These are phyloP conservation scores for Poecilia latipinna DNA, from an alignment of 2,113 vertebrate species.

Conservation along the genomic window DNA sequence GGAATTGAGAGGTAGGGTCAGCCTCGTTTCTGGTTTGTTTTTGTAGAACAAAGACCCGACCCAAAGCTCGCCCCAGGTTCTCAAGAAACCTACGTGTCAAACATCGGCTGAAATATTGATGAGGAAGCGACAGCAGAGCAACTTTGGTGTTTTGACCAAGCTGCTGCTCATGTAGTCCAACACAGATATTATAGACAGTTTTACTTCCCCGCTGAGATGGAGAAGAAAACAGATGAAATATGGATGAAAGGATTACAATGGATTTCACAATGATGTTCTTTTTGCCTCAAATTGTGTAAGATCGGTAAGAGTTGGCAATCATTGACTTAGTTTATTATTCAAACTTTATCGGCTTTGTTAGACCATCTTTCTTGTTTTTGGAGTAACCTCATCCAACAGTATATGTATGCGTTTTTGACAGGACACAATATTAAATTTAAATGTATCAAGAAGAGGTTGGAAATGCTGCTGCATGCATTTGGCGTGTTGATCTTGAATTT, in stretches of 20 bases:
- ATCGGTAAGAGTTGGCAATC: background rate
- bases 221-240: background rate
- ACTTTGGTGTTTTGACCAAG: background rate
- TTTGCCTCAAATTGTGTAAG: background rate
- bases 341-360: too few species aligned
- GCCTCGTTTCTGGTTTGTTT: conserved; percentile 35
- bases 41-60: conserved; percentile 41
- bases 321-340: too few species aligned
- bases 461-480: too few species aligned
- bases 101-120: conserved; percentile 47
- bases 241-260: background rate
- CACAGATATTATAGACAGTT: background rate
- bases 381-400: too few species aligned
- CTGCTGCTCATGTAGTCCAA: background rate
- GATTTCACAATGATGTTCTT: background rate
- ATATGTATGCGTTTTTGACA: too few species aligned
- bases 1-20: conserved; percentile 26
- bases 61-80: conserved; percentile 31
- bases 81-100: conserved; percentile 32
- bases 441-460: too few species aligned
- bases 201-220: conserved; percentile 4
- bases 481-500: too few species aligned
- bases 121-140: conserved; percentile 2
- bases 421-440: too few species aligned
- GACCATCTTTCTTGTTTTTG: too few species aligned